phyloP scores from a whole-genome alignment of 2,888 invertebrate species.

The Idaea dimidiata region DNA sequence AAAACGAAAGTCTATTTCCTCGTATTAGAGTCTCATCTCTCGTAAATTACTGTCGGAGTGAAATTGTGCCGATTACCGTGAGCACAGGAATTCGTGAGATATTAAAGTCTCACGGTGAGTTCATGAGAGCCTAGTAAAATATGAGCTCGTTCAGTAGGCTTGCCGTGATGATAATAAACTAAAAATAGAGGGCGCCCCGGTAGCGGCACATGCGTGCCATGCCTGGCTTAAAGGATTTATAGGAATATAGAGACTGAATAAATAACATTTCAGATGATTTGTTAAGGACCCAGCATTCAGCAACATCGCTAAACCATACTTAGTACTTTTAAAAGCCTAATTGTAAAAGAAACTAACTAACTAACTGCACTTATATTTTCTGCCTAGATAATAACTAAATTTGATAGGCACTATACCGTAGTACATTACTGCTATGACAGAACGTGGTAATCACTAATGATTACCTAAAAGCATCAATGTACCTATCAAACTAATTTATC shows the following conservation, averaged over 20 bases:
- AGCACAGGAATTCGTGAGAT: slow-evolving; percentile 24
- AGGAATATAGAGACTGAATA: neutral
- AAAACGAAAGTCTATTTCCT: neutral
- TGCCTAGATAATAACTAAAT: too few species aligned
- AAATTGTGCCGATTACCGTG: slow-evolving; percentile 25
- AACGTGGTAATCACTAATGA: too few species aligned
- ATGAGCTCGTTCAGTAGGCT: slow-evolving; percentile 28
- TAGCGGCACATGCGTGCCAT: neutral
- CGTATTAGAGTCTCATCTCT: neutral
- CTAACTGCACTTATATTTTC: too few species aligned
- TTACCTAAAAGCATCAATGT: too few species aligned
- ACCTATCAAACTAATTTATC: too few species aligned
- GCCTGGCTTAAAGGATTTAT: neutral
- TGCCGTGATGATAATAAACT: slow-evolving; percentile 25
- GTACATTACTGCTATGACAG: too few species aligned
- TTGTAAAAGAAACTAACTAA: too few species aligned
- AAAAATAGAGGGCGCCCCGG: slow-evolving; percentile 8
- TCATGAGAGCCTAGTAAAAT: slow-evolving; percentile 27
- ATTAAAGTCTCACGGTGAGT: slow-evolving; percentile 30
- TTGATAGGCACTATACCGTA: too few species aligned
- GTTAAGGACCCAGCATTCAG: too few species aligned
- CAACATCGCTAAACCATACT: too few species aligned
- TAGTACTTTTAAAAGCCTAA: too few species aligned
- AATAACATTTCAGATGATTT: too few species aligned
- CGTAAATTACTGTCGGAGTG: slow-evolving; percentile 11